Evolutionary conservation across 2,113 vertebrate species (phyloP).

Genomic region (Halichoeres trimaculatus): DNA sequence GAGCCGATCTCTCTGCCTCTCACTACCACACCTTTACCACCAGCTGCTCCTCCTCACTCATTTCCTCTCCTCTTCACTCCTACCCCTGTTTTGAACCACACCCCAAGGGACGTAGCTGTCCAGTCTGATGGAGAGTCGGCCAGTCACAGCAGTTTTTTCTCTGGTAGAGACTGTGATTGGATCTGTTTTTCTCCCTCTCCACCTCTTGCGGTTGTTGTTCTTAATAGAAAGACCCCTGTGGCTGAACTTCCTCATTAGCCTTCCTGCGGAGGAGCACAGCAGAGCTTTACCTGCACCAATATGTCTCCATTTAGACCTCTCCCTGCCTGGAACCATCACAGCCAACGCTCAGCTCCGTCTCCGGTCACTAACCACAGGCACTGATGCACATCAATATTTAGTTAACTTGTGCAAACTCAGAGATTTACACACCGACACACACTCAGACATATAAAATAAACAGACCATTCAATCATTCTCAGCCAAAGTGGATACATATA

Average conservation of each 20-base stretch:
- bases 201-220: conserved; percentile 69
- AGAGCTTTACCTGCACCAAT: conserved; percentile 60
- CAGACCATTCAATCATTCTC: neutral
- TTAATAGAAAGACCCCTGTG: conserved; percentile 72
- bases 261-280: conserved; percentile 52
- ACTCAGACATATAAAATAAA: conserved; percentile 5
- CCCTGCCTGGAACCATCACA: conserved; percentile 25
- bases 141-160: conserved; percentile 35
- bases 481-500: neutral
- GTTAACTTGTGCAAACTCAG: neutral
- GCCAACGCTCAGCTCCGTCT: conserved; percentile 30
- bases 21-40: neutral
- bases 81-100: conserved; percentile 45
- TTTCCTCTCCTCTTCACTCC: conserved; percentile 14
- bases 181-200: conserved; percentile 13
- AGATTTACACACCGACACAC: conserved; percentile 12
- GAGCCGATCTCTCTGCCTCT: conserved; percentile 9
- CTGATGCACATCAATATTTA: conserved; percentile 21
- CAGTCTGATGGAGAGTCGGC: conserved; percentile 60
- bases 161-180: conserved; percentile 46
- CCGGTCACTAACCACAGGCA: conserved; percentile 23
- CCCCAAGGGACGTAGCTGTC: conserved; percentile 55
- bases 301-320: conserved; percentile 71
- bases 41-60: conserved; percentile 7
- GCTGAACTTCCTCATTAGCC: conserved; percentile 75